Evolutionary conservation across 30 jellyfish, hydroid and myxozoan species (phyloP).

Genomic region (Turritopsis rubra): DNA sequence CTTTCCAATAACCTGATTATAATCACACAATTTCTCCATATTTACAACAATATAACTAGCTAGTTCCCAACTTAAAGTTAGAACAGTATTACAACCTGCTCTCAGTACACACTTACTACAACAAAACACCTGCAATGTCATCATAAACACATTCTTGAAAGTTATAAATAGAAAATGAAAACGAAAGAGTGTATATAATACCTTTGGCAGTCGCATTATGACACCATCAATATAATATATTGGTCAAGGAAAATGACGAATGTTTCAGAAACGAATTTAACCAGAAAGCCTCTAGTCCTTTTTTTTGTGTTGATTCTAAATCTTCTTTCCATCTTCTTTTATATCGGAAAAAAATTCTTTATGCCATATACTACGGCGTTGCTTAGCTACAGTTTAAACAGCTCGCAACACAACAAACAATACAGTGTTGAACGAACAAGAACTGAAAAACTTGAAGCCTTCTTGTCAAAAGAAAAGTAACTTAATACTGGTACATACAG

Average conservation of each 20-base stretch:
- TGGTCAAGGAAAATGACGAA: not conserved
- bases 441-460: not conserved
- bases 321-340: not conserved
- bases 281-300: not conserved
- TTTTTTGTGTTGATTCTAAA: not conserved
- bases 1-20: not conserved
- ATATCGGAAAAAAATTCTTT: not conserved
- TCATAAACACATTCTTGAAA: not conserved
- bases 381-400: not conserved
- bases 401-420: not conserved
- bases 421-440: not conserved
- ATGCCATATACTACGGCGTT: not conserved
- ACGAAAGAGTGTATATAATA: not conserved
- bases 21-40: not conserved
- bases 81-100: not conserved
- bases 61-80: no score
- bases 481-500: not conserved
- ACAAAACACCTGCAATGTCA: not conserved
- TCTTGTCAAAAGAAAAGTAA: not conserved
- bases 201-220: not conserved
- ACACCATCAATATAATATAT: not conserved
- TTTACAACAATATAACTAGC: not conserved
- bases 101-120: not conserved
- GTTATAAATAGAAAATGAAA: not conserved
- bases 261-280: not conserved